These are phyloP conservation scores for Monarcha castaneiventris DNA, from an alignment of 2,113 vertebrate species.

Conservation along the genomic window DNA sequence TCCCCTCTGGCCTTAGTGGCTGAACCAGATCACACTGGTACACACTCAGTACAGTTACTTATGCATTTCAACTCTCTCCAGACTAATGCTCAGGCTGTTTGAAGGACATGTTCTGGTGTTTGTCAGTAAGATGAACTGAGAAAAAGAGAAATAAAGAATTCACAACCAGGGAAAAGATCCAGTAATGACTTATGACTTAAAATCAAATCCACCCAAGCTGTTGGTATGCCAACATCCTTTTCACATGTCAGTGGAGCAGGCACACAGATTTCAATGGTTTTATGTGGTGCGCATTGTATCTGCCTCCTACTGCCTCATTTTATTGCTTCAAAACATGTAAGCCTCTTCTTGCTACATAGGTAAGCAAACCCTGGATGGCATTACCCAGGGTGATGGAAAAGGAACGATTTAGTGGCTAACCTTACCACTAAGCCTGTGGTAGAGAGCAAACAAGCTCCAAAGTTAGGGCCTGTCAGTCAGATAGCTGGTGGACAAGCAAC, in stretches of 20 bases:
- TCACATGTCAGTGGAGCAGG: not conserved
- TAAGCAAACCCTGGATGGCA: not conserved
- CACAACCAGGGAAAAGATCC: not conserved
- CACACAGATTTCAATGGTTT: not conserved
- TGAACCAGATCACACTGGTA: accelerated
- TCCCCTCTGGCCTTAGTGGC: not conserved
- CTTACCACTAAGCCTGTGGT: not conserved
- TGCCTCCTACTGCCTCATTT: not conserved
- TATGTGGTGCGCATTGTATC: not conserved
- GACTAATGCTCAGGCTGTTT: not conserved
- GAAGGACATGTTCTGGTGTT: not conserved
- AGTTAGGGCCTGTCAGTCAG: not conserved
- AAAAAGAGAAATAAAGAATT: not conserved
- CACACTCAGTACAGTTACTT: not conserved
- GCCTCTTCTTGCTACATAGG: not conserved
- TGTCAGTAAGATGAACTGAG: not conserved
- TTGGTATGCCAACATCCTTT: not conserved
- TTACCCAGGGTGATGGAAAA: not conserved
- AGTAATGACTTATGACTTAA: not conserved
- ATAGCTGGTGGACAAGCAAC: not conserved
- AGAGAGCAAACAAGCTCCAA: not conserved
- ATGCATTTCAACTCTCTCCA: not conserved
- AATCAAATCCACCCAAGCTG: not conserved
- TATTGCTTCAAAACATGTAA: slow-evolving; percentile 7
- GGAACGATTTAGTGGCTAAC: not conserved